Percentiles rank a stretch among this genome's conserved stretches.
These are phyloP conservation scores for Clinocottus analis DNA, from an alignment of 2,113 vertebrate species.

Conservation along the genomic window DNA sequence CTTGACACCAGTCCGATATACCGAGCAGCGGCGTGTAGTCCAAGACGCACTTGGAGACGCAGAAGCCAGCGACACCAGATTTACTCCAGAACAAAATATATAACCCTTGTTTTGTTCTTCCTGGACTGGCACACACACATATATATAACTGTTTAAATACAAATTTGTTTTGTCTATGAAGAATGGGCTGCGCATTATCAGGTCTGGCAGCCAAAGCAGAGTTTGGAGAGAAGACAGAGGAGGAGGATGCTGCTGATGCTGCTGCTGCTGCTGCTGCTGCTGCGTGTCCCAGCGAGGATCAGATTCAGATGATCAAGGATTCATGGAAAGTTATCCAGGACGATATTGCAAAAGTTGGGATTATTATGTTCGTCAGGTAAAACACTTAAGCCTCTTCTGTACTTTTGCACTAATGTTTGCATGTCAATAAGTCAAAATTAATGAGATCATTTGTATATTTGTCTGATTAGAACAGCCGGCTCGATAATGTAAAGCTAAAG, in stretches of 20 bases:
- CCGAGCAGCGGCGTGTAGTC: background rate
- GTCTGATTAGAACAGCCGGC: background rate
- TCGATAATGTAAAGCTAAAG: background rate
- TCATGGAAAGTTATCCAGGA: slow-evolving; percentile 87
- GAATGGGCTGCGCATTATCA: slow-evolving; percentile 85
- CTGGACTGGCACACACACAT: no score
- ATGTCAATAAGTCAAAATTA: background rate
- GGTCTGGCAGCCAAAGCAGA: slow-evolving; percentile 73
- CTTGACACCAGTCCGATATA: background rate
- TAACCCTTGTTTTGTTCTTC: background rate
- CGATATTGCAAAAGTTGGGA: slow-evolving; percentile 86
- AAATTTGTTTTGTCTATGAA: slow-evolving; percentile 35
- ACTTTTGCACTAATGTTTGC: background rate
- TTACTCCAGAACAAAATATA: slow-evolving; percentile 5
- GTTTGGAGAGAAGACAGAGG: slow-evolving; percentile 64
- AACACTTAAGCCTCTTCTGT: background rate
- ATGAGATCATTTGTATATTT: background rate
- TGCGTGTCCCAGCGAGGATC: slow-evolving; percentile 65
- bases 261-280: slow-evolving; percentile 22
- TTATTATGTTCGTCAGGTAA: slow-evolving; percentile 87
- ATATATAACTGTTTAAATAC: background rate
- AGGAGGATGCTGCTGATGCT: slow-evolving; percentile 39
- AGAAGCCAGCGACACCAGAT: slow-evolving; percentile 21
- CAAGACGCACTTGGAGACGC: slow-evolving; percentile 24
- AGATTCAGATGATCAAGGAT: slow-evolving; percentile 83